Conservation (phyloP, 2,888 invertebrate genomes). For the Polyommatus iphigenia region DNA sequence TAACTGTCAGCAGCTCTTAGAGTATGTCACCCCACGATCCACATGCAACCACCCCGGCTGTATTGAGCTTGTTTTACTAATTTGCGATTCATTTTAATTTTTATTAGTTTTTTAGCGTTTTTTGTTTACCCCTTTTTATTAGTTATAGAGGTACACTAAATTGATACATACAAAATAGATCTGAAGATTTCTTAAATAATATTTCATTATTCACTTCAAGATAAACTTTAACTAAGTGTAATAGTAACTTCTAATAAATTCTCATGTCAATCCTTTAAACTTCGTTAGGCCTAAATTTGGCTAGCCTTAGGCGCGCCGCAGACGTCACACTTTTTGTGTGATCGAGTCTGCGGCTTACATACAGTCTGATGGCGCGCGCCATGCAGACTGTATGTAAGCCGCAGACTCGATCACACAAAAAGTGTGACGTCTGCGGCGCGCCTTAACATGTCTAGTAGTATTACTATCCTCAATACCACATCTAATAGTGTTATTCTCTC, state of each 20-base stretch:
- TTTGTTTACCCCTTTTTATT: background rate
- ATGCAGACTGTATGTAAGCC: too few species aligned
- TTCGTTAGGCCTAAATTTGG: background rate
- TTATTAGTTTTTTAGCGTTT: background rate
- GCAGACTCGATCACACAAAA: too few species aligned
- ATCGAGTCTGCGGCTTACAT: too few species aligned
- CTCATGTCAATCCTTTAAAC: too few species aligned
- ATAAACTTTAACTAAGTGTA: background rate
- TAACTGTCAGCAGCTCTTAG: constrained; percentile 11
- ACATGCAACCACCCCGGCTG: background rate
- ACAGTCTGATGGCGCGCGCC: too few species aligned
- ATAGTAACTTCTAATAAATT: too few species aligned
- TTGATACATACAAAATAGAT: too few species aligned
- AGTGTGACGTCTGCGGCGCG: too few species aligned
- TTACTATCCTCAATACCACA: background rate
- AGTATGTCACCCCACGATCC: constrained; percentile 20
- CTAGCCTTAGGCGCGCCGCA: too few species aligned
- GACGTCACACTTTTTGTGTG: too few species aligned
- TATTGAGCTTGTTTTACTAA: constrained; percentile 24
- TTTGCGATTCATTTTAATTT: constrained; percentile 21
- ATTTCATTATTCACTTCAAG: background rate
- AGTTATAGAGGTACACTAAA: background rate
- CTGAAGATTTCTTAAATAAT: background rate
- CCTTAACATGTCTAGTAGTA: background rate
- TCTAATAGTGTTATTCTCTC: constrained; percentile 27